Conservation (phyloP, 2,888 invertebrate species). For the Tachina lurida region DNA sequence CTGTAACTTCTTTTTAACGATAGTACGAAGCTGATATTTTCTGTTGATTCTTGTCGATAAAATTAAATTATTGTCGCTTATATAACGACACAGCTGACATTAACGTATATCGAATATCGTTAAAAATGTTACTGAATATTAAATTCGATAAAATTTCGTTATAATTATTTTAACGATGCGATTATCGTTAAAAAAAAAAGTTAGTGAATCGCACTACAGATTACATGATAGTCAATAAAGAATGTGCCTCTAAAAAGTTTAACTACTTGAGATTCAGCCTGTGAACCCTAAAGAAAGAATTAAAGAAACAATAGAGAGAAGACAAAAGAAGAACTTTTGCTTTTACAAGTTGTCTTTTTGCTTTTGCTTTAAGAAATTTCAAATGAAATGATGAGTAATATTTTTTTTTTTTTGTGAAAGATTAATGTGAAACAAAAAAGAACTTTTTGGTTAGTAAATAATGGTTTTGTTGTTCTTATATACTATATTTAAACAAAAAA, state of each 20-base stretch:
- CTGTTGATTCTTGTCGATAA: too few relatives aligned
- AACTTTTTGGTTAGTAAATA: not conserved
- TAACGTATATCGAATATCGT: too few relatives aligned
- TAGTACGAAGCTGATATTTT: too few relatives aligned
- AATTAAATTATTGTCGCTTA: too few relatives aligned
- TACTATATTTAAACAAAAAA: not conserved
- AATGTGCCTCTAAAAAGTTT: not conserved
- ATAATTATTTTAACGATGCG: too few relatives aligned
- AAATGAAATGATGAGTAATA: constrained; percentile 61
- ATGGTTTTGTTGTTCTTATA: constrained; percentile 14
- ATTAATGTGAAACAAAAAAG: constrained; percentile 7
- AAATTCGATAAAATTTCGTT: too few relatives aligned
- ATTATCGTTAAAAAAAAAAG: too few relatives aligned
- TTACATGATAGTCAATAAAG: too few relatives aligned
- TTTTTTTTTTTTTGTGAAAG: constrained; percentile 39
- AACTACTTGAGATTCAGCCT: not conserved
- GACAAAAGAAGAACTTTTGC: constrained; percentile 50
- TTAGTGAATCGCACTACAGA: too few relatives aligned
- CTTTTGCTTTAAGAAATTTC: constrained; percentile 35
- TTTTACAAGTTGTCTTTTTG: constrained; percentile 20
- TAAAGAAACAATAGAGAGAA: not conserved
- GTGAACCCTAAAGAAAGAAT: constrained; percentile 33
- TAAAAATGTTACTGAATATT: too few relatives aligned
- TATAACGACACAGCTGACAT: too few relatives aligned
- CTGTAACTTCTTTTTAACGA: too few relatives aligned